Percentiles rank a stretch among this genome's conserved stretches.
Evolutionary conservation across 2,113 vertebrate species (phyloP).

Genomic region (Calyptomena viridis): DNA sequence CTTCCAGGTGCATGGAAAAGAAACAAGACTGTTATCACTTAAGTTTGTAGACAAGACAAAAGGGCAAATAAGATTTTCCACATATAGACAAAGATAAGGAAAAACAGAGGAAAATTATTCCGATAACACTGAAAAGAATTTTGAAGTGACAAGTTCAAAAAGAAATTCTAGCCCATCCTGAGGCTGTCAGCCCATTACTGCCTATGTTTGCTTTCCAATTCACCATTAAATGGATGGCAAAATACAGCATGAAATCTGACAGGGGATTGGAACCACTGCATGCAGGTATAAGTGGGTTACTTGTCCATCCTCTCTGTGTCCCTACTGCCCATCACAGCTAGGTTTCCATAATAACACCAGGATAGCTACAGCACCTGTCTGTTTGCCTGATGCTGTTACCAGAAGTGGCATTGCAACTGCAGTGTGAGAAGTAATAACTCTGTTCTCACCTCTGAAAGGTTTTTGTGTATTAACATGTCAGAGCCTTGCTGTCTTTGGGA

Average conservation of each 20-base stretch:
- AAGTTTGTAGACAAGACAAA: not conserved
- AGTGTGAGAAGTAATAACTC: not conserved
- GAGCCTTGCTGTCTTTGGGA: not conserved
- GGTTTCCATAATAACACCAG: not conserved
- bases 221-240: not conserved
- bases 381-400: not conserved
- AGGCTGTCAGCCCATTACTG: not conserved
- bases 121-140: not conserved
- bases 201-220: not conserved
- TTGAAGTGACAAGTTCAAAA: not conserved
- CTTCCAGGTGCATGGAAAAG: not conserved
- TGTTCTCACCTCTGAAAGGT: not conserved
- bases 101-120: not conserved
- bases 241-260: not conserved
- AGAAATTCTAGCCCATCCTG: not conserved
- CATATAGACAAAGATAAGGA: not conserved
- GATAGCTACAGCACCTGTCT: not conserved
- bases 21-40: not conserved
- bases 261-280: not conserved
- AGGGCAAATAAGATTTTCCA: not conserved
- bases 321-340: rapidly evolving
- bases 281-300: not conserved
- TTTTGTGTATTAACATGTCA: not conserved
- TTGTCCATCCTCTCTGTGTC: not conserved
- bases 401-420: rapidly evolving